A percentile compares a stretch with the other conserved stretches of the same genome.
Conservation (phyloP, 1,140 invertebrate genomes). For the Drosophila azteca region DNA sequence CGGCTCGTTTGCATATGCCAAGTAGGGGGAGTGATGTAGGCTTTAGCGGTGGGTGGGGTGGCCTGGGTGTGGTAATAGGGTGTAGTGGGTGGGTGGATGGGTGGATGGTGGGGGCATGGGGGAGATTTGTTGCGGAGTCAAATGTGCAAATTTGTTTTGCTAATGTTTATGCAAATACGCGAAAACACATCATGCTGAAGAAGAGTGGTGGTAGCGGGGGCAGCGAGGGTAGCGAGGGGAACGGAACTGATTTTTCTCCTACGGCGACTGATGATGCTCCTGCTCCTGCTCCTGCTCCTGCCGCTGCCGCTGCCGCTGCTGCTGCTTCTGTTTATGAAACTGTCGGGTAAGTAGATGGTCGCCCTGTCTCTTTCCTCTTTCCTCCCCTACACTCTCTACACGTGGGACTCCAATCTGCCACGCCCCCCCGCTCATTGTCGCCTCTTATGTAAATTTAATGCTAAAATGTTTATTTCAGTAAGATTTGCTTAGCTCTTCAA, state of each 20-base stretch:
- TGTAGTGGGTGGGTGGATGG: no score
- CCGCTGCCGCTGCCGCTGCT: no score
- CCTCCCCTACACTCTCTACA: no score
- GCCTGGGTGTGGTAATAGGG: slow-evolving; percentile 8
- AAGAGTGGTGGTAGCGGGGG: neutral
- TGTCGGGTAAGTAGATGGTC: slow-evolving; percentile 58
- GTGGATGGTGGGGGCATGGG: no score
- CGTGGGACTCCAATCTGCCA: neutral
- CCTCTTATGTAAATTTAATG: slow-evolving; percentile 81
- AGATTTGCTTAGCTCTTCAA: slow-evolving; percentile 79
- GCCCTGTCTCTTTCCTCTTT: neutral
- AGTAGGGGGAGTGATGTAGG: slow-evolving; percentile 32
- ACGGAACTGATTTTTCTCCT: slow-evolving; percentile 18
- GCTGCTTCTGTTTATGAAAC: slow-evolving; percentile 74
- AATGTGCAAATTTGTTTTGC: slow-evolving; percentile 81
- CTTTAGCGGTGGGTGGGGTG: slow-evolving; percentile 20
- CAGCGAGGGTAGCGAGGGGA: neutral
- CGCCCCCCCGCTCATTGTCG: slow-evolving; percentile 55
- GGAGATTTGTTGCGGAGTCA: slow-evolving; percentile 30
- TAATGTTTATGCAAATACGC: slow-evolving; percentile 81
- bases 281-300: no score
- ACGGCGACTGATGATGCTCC: slow-evolving; percentile 59
- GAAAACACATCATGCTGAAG: slow-evolving; percentile 55
- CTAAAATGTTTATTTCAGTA: slow-evolving; percentile 80
- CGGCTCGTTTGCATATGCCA: slow-evolving; percentile 75